These are phyloP conservation scores for Limnephilus auricula DNA, from an alignment of 2,888 invertebrate genomes.

Conservation along the genomic window DNA sequence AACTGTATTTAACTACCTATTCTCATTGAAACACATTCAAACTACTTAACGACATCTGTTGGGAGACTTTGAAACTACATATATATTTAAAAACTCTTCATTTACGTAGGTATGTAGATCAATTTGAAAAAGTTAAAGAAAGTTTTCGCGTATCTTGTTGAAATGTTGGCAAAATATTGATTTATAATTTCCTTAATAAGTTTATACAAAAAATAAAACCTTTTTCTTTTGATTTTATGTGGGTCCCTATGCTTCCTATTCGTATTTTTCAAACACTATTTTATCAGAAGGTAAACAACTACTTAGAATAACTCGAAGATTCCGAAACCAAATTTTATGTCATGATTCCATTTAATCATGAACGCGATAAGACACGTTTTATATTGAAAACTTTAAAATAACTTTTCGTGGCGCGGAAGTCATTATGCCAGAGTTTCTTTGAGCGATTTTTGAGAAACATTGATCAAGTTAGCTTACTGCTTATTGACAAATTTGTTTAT, in stretches of 20 bases:
- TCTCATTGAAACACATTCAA: no score
- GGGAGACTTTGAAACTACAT: no score
- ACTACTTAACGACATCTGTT: no score
- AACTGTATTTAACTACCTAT: no score
- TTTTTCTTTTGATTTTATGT: not conserved
- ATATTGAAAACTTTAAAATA: not conserved
- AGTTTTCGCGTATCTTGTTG: no score
- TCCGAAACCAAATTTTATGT: not conserved
- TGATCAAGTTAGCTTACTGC: not conserved
- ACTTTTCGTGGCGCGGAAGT: not conserved
- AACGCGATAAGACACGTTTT: conserved; percentile 6
- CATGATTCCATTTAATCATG: not conserved
- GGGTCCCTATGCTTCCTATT: not conserved
- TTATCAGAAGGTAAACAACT: not conserved
- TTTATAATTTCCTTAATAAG: no score
- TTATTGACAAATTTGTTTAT: not conserved
- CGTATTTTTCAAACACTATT: not conserved
- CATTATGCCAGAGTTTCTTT: conserved; percentile 2
- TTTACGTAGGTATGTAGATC: no score
- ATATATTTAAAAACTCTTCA: no score
- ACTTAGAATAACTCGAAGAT: not conserved
- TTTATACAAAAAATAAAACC: not conserved
- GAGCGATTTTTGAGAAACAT: not conserved
- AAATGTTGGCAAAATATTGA: no score
- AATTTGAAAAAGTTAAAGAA: no score